Base-by-base conservation (phyloP, 2,888 invertebrate species). In the Limnephilus marmoratus region DNA sequence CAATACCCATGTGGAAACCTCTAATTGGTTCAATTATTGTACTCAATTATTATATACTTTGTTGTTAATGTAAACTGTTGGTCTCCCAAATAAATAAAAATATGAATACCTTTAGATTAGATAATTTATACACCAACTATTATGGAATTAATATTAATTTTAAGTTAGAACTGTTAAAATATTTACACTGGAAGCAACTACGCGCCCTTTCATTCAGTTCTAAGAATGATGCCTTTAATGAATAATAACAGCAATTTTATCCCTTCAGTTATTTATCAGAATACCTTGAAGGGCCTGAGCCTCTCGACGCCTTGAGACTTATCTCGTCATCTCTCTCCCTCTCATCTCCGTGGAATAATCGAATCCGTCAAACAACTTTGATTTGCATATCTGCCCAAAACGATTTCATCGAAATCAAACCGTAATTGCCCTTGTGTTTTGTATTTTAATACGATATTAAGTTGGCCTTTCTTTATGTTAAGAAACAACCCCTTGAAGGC, bases 311-410 rank as follows among this genome's bases (percentile, higher is more conserved):
- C 15, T 15, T 82, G 68, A 85, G 41, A 82, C 82, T 82, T 34
- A 31, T 82, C 82, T 31, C 34, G 41, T 85, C 53, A 34, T 34
- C 88, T 34, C 88, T n/a, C 80, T 80, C 81, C 9, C 37, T 37
- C 80, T 34, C 53, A 29, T 49, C 87, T 29, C 15, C 87, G 24
- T 3, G 31, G 34, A 81, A 90, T 90, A 83, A 83, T 90, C 90
- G 68, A 90, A 91, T 91, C 37, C 91, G 88, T 89, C 88, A 90
- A 90, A 85, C 85, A 93, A 90, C 49, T 91, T 89, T 91, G 91
- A 93, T 93, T 93, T 92, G 93, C 93, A 93, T 93, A 93, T 82
- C 92, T 68, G 91, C 91, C 90, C 90, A 91, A 90, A 92, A 93
- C 92, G 89, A 87, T 93, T 93, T 91, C 93, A 88, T 90, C 93